phyloP scores from a whole-genome alignment of 2,113 vertebrate genomes.

The Dipodomys stephensi region DNA sequence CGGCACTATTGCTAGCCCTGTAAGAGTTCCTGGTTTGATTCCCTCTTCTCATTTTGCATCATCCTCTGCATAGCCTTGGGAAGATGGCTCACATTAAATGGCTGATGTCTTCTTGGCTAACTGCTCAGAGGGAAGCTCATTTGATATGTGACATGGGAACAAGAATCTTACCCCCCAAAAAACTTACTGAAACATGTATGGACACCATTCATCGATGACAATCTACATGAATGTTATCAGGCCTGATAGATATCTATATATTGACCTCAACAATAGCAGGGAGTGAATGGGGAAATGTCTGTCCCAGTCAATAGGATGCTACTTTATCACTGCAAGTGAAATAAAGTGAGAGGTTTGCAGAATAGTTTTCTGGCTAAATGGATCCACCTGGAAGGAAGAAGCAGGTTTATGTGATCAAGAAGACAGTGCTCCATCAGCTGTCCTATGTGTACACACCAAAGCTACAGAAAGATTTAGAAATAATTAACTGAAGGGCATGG shows the following conservation, averaged over 20 bases:
- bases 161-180: background rate
- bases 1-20: rapidly evolving
- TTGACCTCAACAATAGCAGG: background rate
- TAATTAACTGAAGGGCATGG: background rate
- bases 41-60: background rate
- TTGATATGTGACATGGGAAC: background rate
- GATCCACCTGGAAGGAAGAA: constrained; percentile 40
- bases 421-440: background rate
- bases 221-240: background rate
- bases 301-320: background rate
- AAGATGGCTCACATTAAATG: background rate
- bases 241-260: background rate
- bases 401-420: constrained; percentile 23
- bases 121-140: rapidly evolving
- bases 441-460: constrained; percentile 7
- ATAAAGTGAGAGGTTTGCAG: background rate
- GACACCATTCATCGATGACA: background rate
- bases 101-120: background rate
- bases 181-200: background rate
- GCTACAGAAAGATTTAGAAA: constrained; percentile 18
- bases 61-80: background rate
- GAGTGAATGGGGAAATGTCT: background rate
- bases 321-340: constrained; percentile 12
- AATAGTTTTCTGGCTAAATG: constrained; percentile 6
- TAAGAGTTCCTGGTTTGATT: background rate